Percentiles rank a stretch among this genome's conserved stretches.
These are phyloP conservation scores for Falco concolor DNA, from an alignment of 2,797 vertebrate species.

Conservation along the genomic window DNA sequence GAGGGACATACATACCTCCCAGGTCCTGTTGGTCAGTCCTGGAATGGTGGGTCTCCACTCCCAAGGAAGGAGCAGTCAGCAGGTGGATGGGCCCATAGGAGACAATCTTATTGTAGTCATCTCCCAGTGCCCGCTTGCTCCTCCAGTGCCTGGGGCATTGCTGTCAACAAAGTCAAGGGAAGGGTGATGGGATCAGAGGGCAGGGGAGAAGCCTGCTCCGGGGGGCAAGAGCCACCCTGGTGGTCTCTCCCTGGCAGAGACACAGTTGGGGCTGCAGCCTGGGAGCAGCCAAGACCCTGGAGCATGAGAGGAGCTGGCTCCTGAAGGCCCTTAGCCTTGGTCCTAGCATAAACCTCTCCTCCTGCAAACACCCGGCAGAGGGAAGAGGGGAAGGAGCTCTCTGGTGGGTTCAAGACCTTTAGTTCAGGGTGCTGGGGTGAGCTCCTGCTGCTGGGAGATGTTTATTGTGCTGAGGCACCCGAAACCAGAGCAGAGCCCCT, in stretches of 20 bases:
- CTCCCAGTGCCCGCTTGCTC: not conserved
- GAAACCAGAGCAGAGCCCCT: not conserved
- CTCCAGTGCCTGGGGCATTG: conserved; percentile 9
- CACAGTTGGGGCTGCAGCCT: not conserved
- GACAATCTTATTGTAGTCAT: conserved; percentile 53
- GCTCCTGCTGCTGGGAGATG: not conserved
- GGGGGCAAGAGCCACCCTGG: not conserved
- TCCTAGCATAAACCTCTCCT: not conserved
- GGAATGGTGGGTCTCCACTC: not conserved
- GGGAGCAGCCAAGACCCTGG: not conserved
- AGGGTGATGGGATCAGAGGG: not conserved
- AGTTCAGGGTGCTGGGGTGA: not conserved
- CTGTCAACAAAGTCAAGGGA: conserved; percentile 13
- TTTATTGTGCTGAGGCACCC: not conserved
- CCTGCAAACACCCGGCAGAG: not conserved
- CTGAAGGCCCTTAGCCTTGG: not conserved
- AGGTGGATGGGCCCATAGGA: conserved; percentile 67
- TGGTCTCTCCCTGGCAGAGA: not conserved
- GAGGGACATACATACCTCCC: not conserved
- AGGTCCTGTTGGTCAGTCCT: not conserved
- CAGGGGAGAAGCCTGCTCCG: fast-evolving
- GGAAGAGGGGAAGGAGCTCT: not conserved
- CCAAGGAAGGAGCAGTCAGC: not conserved
- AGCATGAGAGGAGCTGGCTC: not conserved
- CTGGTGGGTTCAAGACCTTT: not conserved